Evolutionary conservation across 2,797 vertebrate species (phyloP), one percentile per base, ranked within the genome.

Genomic region (Sebastes diaconus): DNA sequence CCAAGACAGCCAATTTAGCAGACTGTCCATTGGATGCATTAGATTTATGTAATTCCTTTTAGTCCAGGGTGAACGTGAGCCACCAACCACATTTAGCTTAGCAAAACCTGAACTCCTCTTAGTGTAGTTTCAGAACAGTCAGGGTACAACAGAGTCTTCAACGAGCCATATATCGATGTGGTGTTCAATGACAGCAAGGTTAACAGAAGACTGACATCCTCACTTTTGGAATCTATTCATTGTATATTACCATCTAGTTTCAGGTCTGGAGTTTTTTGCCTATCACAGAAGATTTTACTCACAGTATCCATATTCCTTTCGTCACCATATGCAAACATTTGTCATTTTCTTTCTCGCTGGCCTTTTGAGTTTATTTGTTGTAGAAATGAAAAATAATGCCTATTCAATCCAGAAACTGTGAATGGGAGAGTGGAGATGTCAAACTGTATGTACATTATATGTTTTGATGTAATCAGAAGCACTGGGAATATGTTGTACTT

Each of bases 351-450:
- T 90, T 94, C 80, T 90, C 36, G 89, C 91, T 89, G 92, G 85
- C 88, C 87, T 93, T 93, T 94, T 87, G 29, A 88, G 88, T 94
- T 95, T 94, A 93, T 95, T 93, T 90, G 92, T 93, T 94, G 93
- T 94, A 93, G 86, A 95, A 89, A 93, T 93, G 75, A 88, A 93
- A 93, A 93, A 93, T 94, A 93, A 93, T 94, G 93, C 92, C 93
- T 94, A 94, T 92, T 95, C 93, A 95, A 94, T 95, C 93, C 94
- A 95, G 94, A 94, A 94, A 95, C 93, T 95, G 95, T 95, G 94
- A 95, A 95, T 94, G 93, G 93, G 91, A 92, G 93, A 89, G 92
- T 92, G 92, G 92, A 92, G 90, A 90, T 90, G 92, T 94, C 90
- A 92, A 52, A 87, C 92, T 93, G 90, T 95, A 91, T 95, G 93